phyloP scores from a whole-genome alignment of 2,888 invertebrate species.

The Copidosoma aretas region DNA sequence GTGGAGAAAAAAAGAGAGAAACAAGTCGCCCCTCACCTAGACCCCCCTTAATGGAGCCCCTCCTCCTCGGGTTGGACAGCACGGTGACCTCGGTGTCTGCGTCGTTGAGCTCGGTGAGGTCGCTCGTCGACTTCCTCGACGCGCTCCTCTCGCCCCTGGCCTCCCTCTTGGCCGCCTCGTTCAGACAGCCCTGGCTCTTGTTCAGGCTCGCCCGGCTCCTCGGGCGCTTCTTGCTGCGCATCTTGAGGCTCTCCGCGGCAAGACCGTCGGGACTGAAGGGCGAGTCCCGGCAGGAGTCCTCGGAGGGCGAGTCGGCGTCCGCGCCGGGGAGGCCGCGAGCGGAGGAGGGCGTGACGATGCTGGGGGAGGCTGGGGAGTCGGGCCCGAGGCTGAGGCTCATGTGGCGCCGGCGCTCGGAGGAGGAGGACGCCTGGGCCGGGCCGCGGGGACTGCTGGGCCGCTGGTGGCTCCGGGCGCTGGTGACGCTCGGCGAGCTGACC shows the following conservation, averaged over 20 bases:
- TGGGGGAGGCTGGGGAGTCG: conserved; percentile 52
- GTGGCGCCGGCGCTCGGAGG: conserved; percentile 41
- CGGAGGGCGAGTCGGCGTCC: not conserved
- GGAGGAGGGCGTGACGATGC: conserved; percentile 44
- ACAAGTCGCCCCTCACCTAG: conserved; percentile 49
- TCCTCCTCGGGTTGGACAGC: conserved; percentile 72
- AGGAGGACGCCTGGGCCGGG: not conserved
- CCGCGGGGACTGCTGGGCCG: conserved; percentile 43
- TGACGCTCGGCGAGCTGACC: conserved; percentile 40
- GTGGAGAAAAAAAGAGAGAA: not conserved
- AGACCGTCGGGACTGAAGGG: not conserved
- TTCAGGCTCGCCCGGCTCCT: conserved; percentile 42
- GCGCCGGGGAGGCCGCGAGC: not conserved
- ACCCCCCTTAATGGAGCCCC: conserved; percentile 67
- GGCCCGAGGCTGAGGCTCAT: conserved; percentile 48
- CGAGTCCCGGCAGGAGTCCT: not conserved
- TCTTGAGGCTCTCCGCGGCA: conserved; percentile 28
- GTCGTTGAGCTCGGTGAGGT: conserved; percentile 71
- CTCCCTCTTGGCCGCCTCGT: conserved; percentile 41
- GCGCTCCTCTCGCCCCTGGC: conserved; percentile 44
- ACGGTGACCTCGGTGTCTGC: conserved; percentile 69
- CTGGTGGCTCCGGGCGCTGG: conserved; percentile 23
- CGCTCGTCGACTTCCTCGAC: conserved; percentile 77
- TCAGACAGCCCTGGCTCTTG: conserved; percentile 55
- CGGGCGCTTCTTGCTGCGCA: conserved; percentile 9